Evolutionary conservation across 2,888 invertebrate species (phyloP).

Genomic region (Dynastes tityus): DNA sequence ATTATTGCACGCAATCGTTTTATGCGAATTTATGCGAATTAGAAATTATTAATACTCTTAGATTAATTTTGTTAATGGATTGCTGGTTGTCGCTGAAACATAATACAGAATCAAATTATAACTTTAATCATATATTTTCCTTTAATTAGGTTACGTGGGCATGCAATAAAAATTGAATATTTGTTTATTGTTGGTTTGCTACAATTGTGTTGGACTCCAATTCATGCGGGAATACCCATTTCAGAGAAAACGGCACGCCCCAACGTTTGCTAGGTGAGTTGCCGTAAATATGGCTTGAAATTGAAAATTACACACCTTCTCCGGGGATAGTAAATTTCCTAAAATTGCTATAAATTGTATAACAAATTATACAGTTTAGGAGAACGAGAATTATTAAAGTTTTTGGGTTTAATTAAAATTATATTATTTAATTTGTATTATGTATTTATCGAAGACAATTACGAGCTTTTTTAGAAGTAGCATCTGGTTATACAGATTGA

Average conservation of each 20-base stretch:
- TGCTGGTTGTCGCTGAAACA: neutral
- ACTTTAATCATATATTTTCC: neutral
- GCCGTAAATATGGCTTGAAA: neutral
- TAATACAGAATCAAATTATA: neutral
- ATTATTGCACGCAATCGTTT: neutral
- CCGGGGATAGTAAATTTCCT: neutral
- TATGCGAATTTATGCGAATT: neutral
- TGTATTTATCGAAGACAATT: neutral
- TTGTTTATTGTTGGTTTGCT: neutral
- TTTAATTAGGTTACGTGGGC: neutral
- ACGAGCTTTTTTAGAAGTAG: neutral
- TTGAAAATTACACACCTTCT: neutral
- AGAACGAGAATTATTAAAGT: neutral
- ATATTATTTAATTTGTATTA: neutral
- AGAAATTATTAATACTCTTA: neutral
- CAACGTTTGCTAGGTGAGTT: neutral
- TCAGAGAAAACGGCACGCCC: conserved; percentile 5
- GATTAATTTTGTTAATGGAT: conserved; percentile 7
- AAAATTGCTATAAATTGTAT: neutral
- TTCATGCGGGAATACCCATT: neutral
- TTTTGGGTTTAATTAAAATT: neutral
- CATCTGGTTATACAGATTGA: too few relatives aligned
- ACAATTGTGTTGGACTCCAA: neutral
- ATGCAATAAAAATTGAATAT: conserved; percentile 16
- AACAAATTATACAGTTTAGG: neutral